These are phyloP conservation scores for Matsumyia berberina DNA, from an alignment of 2,888 invertebrate species.

Conservation along the genomic window DNA sequence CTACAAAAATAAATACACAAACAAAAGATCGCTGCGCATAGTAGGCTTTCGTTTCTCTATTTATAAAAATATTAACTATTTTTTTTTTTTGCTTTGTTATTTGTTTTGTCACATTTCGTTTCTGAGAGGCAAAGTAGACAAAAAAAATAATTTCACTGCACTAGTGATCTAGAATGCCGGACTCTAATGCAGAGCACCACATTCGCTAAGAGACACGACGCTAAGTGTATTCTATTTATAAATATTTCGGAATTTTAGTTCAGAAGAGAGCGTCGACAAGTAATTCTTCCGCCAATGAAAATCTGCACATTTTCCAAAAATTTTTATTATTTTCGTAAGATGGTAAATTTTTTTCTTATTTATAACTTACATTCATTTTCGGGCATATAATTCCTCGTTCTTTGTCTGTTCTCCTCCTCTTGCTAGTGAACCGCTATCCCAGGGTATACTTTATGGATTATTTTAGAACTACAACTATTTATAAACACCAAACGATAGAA, in stretches of 20 bases:
- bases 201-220: constrained; percentile 37
- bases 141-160: constrained; percentile 46
- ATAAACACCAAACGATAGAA: constrained; percentile 59
- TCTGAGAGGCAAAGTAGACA: constrained; percentile 3
- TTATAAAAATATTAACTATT: constrained; percentile 18
- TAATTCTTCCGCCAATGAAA: constrained; percentile 51
- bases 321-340: constrained; percentile 41
- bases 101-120: constrained; percentile 48
- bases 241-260: constrained; percentile 45
- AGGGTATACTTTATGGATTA: constrained; percentile 70
- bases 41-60: constrained; percentile 17
- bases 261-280: constrained; percentile 48
- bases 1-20: constrained; percentile 33
- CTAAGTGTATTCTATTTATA: constrained; percentile 66
- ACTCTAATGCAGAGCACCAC: constrained; percentile 46
- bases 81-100: constrained; percentile 39
- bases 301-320: constrained; percentile 68
- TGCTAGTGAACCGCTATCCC: constrained; percentile 54
- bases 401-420: constrained; percentile 28
- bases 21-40: neutral
- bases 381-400: constrained; percentile 40
- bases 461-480: constrained; percentile 74
- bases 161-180: constrained; percentile 69
- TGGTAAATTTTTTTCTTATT: constrained; percentile 13
- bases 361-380: constrained; percentile 70